Percentiles rank a stretch among this genome's conserved stretches.
Evolutionary conservation across 2,888 invertebrate species (phyloP).

Genomic region (Drosophila lutescens): DNA sequence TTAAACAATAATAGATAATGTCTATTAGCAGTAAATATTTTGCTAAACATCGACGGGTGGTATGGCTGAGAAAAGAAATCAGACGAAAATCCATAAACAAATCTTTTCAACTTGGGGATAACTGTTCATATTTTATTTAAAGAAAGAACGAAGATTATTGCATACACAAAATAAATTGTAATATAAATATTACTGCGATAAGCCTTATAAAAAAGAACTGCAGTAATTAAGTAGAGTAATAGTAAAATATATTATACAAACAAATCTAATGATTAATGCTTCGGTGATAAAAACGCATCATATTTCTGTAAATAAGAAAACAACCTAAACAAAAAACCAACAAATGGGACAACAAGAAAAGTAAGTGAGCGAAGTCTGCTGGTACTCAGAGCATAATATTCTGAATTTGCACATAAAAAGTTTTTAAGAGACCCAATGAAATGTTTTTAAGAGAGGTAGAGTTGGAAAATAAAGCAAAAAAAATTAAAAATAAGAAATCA

Average conservation of each 20-base stretch:
- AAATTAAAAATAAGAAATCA: conserved; percentile 59
- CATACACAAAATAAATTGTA: too few relatives aligned
- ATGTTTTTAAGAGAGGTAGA: conserved; percentile 4
- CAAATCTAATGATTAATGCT: not conserved
- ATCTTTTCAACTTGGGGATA: not conserved
- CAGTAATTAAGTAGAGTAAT: too few relatives aligned
- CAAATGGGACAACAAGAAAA: not conserved
- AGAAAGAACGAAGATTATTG: too few relatives aligned
- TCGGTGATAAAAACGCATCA: not conserved
- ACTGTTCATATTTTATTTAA: too few relatives aligned
- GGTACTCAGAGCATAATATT: conserved; percentile 8
- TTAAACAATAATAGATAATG: conserved; percentile 9
- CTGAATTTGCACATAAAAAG: not conserved
- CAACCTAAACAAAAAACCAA: conserved; percentile 2
- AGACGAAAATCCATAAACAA: conserved; percentile 7
- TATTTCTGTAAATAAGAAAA: not conserved
- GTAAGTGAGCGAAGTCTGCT: conserved; percentile 8
- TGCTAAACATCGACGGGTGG: not conserved
- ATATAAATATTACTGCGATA: too few relatives aligned
- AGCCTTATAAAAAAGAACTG: too few relatives aligned
- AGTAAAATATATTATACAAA: not conserved
- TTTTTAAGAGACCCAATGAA: conserved; percentile 13
- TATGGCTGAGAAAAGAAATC: not conserved
- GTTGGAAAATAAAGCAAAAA: not conserved
- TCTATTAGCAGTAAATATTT: conserved; percentile 8